Evolutionary conservation across 2,797 vertebrate species (phyloP).

Genomic region (Mallotus villosus): DNA sequence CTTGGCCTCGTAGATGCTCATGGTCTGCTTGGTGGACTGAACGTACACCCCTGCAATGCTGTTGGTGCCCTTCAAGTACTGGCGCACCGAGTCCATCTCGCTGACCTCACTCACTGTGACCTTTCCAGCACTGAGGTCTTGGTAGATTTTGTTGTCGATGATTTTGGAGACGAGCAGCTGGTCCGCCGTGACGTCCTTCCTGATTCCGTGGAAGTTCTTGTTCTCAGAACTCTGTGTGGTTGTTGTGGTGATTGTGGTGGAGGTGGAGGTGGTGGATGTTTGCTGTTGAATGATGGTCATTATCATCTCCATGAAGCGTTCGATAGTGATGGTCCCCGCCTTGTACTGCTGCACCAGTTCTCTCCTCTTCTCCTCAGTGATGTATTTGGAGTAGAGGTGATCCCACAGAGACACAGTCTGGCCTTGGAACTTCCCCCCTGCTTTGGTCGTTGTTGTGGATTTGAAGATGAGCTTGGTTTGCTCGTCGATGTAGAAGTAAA

Average conservation of each 20-base stretch:
- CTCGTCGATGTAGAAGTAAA: constrained; percentile 47
- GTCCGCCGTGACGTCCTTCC: constrained; percentile 50
- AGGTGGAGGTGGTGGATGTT: constrained; percentile 10
- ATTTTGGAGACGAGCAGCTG: constrained; percentile 76
- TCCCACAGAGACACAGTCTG: constrained; percentile 70
- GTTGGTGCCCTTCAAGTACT: constrained; percentile 70
- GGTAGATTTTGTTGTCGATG: constrained; percentile 70
- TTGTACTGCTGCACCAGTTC: constrained; percentile 69
- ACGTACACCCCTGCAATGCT: constrained; percentile 57
- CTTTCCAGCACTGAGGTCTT: constrained; percentile 68
- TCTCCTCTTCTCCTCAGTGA: constrained; percentile 65
- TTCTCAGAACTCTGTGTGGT: background rate
- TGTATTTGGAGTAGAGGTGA: constrained; percentile 74
- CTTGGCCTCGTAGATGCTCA: constrained; percentile 32
- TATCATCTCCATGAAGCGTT: constrained; percentile 61
- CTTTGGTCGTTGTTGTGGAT: constrained; percentile 46
- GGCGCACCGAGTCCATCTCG: constrained; percentile 63
- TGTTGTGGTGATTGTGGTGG: constrained; percentile 44
- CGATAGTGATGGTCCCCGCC: constrained; percentile 45
- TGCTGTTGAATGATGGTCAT: constrained; percentile 52
- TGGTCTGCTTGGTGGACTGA: constrained; percentile 22
- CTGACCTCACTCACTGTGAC: constrained; percentile 72
- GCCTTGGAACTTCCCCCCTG: constrained; percentile 57
- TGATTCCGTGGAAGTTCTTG: constrained; percentile 30
- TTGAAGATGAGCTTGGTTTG: constrained; percentile 48